Base-by-base conservation (phyloP, 64 coral and sea anemone genomes). In the Porites lutea region DNA sequence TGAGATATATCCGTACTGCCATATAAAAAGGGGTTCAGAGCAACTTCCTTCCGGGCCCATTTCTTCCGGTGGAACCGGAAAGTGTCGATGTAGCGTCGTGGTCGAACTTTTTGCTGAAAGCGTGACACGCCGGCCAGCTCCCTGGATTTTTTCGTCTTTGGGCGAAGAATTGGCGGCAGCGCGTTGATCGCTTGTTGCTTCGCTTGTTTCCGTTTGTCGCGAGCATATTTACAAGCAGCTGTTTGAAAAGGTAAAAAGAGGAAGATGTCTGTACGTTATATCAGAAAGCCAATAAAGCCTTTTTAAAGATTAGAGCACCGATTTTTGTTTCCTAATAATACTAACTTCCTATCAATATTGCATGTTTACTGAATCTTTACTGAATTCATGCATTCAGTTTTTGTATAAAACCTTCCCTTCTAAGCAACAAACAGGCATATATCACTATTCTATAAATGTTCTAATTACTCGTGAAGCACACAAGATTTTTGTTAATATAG, bases 11-110 rank as follows among this genome's bases (percentile, higher is more conserved):
- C 69, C 3, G 59, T 80, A 46, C 47, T 59, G 14, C 89, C 89
- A 75, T 73, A 91, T 8, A 82, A 68, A 20, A 91, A 91, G 11
- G 89, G 89, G 52, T 91, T 91, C 11, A 91, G 18, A 13, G 65
- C 79, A 4, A 83, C 89, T 27, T 91, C 71, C 60, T 82, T 91
- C 58, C 89, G 79, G 9, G 89, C 89, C 89, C 89, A 91, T 11
- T 71, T 63, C 19, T 80, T 74, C 51, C 89, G 52, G 18, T 72
- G 51, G 18, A 74, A 91, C 69, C 65, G 83, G 16, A 82, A 59
- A 18, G 89, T 74, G 45, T 83, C 89, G 6, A 91, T 82, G 44
- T 73, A 91, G 5, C 68, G 65, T 52, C 59, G 51, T 13, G 89
- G 89, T 4, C 89, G 89, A 44, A 91, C 71, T 82, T 83, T 73